Base-by-base conservation (phyloP, 1,140 invertebrate genomes). In the Hirudo medicinalis region DNA sequence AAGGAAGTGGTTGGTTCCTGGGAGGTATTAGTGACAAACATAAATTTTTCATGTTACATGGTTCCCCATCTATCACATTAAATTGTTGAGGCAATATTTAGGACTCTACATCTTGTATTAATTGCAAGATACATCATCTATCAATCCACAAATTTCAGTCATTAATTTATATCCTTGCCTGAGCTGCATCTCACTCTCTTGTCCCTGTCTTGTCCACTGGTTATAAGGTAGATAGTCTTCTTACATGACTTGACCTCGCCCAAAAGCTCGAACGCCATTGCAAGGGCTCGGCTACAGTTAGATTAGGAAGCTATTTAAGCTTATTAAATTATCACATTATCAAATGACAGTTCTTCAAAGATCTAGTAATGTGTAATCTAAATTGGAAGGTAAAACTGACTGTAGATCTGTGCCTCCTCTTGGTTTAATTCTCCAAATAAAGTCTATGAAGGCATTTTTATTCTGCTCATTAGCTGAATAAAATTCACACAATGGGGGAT, bases 131-230 rank as follows among this genome's bases (percentile, higher is more conserved):
- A 49, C 1, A 49, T 49, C 43, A 36, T 36, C 11, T 13, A 17
- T 49, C 15, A 0, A 8, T 15, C 43, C 3, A 49, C 43, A 49
- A 49, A 49, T 49, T 17, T 49, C 9, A 49, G 0, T 49, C 43
- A 17, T 49, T 17, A 17, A 36, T 17, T 8, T 49, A 13, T 25
- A 0, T 8, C 8, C 11, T n/a, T 25, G 19, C 57, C 57, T 63
- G 57, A 63, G 29, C 57, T 63, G 29, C 57, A 63, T 15, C 57
- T 63, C 22, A 63, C 57, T 63, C 29, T 63, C 19, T 63, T 63
- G 57, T 63, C 57, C 8, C 22, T 25, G 29, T 63, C 57, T 63
- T 32, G 22, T 9, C 22, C 57, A 32, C 57, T 63, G 29, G 57
- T 63, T 63, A 63, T 63, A 8, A 63, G 57, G 13, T 63, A 63